phyloP scores from a whole-genome alignment of 2,797 vertebrate species.

The Alectoris magna region DNA sequence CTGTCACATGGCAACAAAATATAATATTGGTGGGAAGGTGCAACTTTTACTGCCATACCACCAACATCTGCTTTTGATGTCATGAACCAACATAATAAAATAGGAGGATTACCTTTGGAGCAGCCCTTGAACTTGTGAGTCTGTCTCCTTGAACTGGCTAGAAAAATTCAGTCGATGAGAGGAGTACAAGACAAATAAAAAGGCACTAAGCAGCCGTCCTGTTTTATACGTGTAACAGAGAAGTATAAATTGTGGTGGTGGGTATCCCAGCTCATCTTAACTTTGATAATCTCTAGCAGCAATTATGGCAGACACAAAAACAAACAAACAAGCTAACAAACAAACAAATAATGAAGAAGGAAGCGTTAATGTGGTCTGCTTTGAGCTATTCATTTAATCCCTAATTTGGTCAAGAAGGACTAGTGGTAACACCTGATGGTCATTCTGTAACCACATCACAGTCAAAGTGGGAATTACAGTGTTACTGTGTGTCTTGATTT shows the following conservation, averaged over 20 bases:
- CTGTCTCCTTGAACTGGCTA: not conserved
- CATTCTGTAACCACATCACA: not conserved
- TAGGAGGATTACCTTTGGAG: too few relatives aligned
- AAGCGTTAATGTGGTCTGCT: not conserved
- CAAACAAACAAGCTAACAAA: not conserved
- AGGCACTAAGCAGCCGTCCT: rapidly evolving
- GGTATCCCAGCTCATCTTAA: not conserved
- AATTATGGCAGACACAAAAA: not conserved
- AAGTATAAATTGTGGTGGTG: not conserved
- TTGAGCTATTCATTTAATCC: not conserved
- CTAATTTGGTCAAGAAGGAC: not conserved
- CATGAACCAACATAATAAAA: too few relatives aligned
- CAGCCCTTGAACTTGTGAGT: not conserved
- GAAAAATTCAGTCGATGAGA: not conserved
- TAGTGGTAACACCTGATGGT: rapidly evolving
- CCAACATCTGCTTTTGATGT: too few relatives aligned
- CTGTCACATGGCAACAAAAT: too few relatives aligned
- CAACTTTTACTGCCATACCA: too few relatives aligned
- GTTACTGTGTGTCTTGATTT: not conserved
- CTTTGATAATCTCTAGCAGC: not conserved
- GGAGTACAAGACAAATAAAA: not conserved
- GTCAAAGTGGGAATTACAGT: not conserved
- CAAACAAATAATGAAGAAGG: not conserved
- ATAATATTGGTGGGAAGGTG: too few relatives aligned
- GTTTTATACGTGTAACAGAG: not conserved